Percentiles rank a stretch among this genome's conserved stretches.
These are phyloP conservation scores for Tipula lateralis DNA, from an alignment of 2,888 invertebrate species.

Conservation along the genomic window DNA sequence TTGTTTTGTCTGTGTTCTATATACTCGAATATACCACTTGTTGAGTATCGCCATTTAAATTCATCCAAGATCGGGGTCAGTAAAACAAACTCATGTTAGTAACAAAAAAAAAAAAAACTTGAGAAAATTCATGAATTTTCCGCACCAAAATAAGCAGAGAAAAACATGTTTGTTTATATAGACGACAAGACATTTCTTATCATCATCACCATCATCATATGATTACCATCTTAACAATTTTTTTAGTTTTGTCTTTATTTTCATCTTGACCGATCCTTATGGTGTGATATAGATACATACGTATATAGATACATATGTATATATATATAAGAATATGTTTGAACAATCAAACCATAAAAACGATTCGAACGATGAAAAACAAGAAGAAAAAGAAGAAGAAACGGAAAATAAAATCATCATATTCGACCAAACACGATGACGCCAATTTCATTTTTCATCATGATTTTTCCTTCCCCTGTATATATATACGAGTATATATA, in stretches of 20 bases:
- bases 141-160: not conserved
- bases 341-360: not conserved
- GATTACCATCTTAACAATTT: not conserved
- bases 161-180: not conserved
- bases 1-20: not conserved
- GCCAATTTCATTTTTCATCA: constrained; percentile 24
- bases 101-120: not conserved
- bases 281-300: not conserved
- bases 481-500: not conserved
- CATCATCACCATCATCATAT: not conserved
- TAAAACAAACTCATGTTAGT: not conserved
- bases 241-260: not conserved
- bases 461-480: not conserved
- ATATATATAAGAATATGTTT: not conserved
- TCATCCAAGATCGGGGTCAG: constrained; percentile 19
- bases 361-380: not conserved
- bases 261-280: not conserved
- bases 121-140: constrained; percentile 3
- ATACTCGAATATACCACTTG: not conserved
- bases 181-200: not conserved
- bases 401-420: not conserved
- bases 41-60: not conserved
- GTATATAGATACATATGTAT: not conserved
- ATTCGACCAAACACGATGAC: constrained; percentile 5
- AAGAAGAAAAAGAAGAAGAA: not conserved